Conservation (phyloP, 2,797 vertebrate species). For the Arremon aurantiirostris region DNA sequence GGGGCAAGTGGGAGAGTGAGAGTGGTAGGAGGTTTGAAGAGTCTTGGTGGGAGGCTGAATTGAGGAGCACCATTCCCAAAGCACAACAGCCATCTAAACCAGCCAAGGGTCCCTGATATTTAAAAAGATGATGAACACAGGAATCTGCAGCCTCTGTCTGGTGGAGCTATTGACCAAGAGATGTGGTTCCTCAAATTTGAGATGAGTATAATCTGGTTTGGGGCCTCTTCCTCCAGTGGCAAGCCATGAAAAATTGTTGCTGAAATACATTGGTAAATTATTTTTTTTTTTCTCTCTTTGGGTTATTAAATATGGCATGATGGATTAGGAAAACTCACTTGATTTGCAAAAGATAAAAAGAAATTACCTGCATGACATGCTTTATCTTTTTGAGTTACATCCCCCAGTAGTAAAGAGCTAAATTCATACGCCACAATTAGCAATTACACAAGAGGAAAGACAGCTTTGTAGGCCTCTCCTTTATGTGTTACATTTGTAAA, state of each 20-base stretch:
- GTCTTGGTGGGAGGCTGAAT: accelerated
- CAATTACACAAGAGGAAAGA: background rate
- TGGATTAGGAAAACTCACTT: background rate
- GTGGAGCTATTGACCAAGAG: background rate
- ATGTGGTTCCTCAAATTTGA: background rate
- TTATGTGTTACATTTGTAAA: background rate
- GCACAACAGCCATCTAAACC: background rate
- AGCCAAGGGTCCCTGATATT: background rate
- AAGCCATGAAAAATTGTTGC: background rate
- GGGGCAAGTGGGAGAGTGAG: accelerated
- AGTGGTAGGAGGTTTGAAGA: accelerated
- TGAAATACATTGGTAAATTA: background rate
- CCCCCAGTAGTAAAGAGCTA: background rate
- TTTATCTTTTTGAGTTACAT: background rate
- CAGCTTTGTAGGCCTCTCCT: background rate
- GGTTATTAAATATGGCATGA: background rate
- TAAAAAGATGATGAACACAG: background rate
- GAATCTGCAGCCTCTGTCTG: background rate
- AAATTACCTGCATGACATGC: background rate
- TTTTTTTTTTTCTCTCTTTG: background rate
- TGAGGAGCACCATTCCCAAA: background rate
- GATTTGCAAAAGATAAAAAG: background rate
- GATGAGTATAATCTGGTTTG: background rate
- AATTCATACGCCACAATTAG: background rate
- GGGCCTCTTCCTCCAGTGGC: background rate